These are phyloP conservation scores for Campoplex capitator DNA, from an alignment of 2,888 invertebrate genomes.

Conservation along the genomic window DNA sequence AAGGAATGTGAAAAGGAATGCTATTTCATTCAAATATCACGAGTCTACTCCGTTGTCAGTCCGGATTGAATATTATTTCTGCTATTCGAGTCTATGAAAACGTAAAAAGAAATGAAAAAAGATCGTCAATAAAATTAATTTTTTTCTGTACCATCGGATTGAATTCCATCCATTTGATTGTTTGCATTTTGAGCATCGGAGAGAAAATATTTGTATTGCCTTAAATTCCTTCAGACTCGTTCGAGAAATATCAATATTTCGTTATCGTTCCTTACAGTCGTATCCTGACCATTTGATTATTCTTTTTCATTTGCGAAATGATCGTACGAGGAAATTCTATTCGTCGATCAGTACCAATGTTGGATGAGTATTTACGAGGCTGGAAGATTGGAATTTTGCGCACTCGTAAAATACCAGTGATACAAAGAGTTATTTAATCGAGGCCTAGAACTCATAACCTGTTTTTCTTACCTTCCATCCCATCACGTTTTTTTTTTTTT, in stretches of 20 bases:
- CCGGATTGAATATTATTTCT: neutral
- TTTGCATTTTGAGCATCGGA: neutral
- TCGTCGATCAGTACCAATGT: neutral
- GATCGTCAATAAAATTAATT: neutral
- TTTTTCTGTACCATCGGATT: neutral
- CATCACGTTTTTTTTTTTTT: too few species aligned
- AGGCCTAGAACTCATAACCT: too few species aligned
- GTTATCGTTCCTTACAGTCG: neutral
- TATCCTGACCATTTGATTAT: neutral
- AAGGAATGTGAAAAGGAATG: too few species aligned
- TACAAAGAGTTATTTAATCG: neutral
- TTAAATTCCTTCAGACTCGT: neutral
- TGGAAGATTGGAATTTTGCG: neutral
- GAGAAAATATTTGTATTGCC: neutral
- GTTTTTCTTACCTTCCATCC: too few species aligned
- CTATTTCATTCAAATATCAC: neutral
- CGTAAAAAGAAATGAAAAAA: neutral
- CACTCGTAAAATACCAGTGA: constrained; percentile 46
- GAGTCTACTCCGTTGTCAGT: neutral
- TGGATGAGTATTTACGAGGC: neutral
- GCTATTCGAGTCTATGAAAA: neutral
- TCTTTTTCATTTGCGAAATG: neutral
- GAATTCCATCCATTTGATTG: neutral
- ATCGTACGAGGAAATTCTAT: neutral
- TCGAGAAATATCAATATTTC: neutral